Percentiles rank a stretch among this genome's conserved stretches.
phyloP scores from a whole-genome alignment of 2,797 vertebrate genomes.

The Amniataba percoides region DNA sequence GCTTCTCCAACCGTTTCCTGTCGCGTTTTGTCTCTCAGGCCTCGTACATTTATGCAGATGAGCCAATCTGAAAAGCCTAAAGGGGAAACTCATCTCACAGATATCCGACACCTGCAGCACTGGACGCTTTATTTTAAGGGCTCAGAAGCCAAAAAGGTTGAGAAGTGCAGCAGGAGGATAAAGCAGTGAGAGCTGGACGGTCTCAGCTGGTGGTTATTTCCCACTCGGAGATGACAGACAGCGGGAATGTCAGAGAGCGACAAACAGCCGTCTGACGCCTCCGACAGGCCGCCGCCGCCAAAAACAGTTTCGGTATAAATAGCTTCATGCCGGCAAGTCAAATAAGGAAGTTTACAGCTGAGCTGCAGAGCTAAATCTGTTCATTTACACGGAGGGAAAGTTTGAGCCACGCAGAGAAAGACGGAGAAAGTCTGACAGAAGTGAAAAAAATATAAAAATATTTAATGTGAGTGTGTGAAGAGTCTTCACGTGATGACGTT shows the following conservation, averaged over 20 bases:
- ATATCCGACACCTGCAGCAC: background rate
- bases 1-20: too few species aligned
- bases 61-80: background rate
- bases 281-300: conserved; percentile 48
- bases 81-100: background rate
- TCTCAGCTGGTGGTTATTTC: conserved; percentile 56
- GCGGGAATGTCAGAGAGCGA: conserved; percentile 49
- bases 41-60: background rate
- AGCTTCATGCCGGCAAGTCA: conserved; percentile 74
- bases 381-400: conserved; percentile 42
- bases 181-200: background rate
- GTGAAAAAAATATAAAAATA: too few species aligned
- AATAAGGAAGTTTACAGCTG: conserved; percentile 75
- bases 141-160: background rate
- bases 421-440: background rate
- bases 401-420: background rate
- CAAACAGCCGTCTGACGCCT: conserved; percentile 58
- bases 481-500: too few species aligned
- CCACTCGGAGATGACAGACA: conserved; percentile 43
- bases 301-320: conserved; percentile 79
- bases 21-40: background rate
- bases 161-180: conserved; percentile 3
- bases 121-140: conserved; percentile 27
- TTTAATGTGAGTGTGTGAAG: too few species aligned
- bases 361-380: conserved; percentile 70